These are phyloP conservation scores for Alouatta palliata DNA, from an alignment of 2,113 vertebrate genomes.

Conservation along the genomic window DNA sequence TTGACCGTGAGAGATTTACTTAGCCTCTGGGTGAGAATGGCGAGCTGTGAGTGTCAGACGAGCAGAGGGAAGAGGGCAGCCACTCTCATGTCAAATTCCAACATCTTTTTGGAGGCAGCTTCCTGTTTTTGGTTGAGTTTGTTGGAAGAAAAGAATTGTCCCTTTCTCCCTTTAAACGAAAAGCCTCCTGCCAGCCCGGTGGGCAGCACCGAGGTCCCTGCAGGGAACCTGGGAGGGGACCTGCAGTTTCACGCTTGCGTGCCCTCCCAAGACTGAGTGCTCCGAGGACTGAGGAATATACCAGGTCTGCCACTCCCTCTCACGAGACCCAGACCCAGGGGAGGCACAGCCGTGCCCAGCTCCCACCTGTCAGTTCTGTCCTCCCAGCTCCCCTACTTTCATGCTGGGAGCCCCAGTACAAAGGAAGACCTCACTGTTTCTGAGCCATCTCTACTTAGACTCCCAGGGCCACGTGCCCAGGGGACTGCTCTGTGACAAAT, in stretches of 20 bases:
- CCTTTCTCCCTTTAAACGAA: background rate
- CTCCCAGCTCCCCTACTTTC: no score
- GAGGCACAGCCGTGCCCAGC: fast-evolving
- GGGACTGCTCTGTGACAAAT: background rate
- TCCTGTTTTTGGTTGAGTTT: background rate
- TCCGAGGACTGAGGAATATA: fast-evolving
- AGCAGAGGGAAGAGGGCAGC: background rate
- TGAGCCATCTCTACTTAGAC: background rate
- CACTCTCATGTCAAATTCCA: background rate
- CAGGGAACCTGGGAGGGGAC: fast-evolving
- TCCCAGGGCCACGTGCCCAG: background rate
- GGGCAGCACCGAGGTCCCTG: background rate
- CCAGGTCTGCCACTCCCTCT: background rate
- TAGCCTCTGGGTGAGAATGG: background rate
- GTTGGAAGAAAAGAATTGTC: background rate
- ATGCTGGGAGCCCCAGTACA: background rate
- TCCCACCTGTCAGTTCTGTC: fast-evolving
- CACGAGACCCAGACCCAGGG: background rate
- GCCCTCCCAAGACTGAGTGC: no score
- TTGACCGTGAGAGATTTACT: background rate
- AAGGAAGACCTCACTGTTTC: background rate
- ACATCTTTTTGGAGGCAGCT: background rate
- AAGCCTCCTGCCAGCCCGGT: background rate
- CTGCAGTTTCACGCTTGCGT: background rate
- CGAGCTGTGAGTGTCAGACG: fast-evolving